Percentiles rank a stretch among this genome's conserved stretches.
phyloP scores from a whole-genome alignment of 2,113 vertebrate species.

The Procapra przewalskii region DNA sequence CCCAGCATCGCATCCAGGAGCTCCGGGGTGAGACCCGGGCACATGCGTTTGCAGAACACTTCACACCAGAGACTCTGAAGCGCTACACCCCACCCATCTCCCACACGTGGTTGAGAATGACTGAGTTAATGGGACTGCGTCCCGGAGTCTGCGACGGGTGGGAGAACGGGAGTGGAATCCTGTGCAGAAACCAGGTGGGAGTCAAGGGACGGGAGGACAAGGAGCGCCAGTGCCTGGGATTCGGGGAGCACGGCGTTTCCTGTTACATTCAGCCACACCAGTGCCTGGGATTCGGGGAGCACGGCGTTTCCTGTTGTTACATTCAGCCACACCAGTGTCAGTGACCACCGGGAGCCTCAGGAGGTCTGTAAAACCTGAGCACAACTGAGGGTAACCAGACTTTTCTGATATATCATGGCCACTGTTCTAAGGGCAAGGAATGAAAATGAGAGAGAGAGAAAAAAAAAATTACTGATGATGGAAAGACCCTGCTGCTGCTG shows the following conservation, averaged over 20 bases:
- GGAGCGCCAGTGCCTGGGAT: not conserved
- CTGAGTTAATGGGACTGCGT: not conserved
- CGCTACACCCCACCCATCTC: not conserved
- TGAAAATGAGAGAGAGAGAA: not conserved
- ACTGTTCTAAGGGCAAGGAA: not conserved
- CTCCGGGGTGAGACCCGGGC: not conserved
- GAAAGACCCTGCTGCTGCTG: not conserved
- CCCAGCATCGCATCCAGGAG: not conserved
- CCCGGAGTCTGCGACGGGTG: not conserved
- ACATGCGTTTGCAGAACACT: not conserved
- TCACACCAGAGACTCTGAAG: not conserved
- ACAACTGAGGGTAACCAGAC: not conserved
- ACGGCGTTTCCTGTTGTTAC: not conserved
- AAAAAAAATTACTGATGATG: not conserved
- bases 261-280: not conserved
- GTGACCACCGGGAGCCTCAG: not conserved
- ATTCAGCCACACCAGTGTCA: not conserved
- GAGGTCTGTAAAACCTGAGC: not conserved
- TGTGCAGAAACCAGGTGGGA: slow-evolving; percentile 11
- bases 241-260: not conserved
- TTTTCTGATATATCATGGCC: not conserved
- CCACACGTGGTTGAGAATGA: not conserved
- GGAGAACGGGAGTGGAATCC: not conserved
- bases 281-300: not conserved
- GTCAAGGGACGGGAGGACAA: slow-evolving; percentile 13